Base-by-base conservation (phyloP, 2,797 vertebrate species). In the Octomys mimax region DNA sequence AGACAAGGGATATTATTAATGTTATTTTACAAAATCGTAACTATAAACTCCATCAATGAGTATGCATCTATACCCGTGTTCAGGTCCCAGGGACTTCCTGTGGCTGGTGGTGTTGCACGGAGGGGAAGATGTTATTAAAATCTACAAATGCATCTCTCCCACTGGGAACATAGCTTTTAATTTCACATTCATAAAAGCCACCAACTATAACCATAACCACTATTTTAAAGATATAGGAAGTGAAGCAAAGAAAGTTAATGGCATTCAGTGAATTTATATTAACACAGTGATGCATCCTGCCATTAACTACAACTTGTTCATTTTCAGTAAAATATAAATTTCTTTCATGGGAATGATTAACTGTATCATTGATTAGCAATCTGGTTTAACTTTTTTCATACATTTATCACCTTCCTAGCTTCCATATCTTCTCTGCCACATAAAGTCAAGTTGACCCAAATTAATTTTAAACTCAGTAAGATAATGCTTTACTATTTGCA, bases 201-300 rank as follows among this genome's bases (percentile, higher is more conserved):
- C 96, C 80, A 87, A 73, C 78, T 89, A 86, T 96, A 96, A 91
- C 80, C 64, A 90, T 95, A 87, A 89, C 91, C 11, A 92, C 64
- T 81, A 91, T 89, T 96, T 98, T 93, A 97, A 95, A 97, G 85
- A 93, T 68, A 86, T 71, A 96, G 82, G 94, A 98, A 97, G 66
- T 91, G 79, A 97, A 89, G 93, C 93, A 92, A 80, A 95, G 86
- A 92, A 84, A 97, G 88, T 91, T 95, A 96, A 96, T 96, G 87
- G 57, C 31, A 92, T 95, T 95, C 66, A 95, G 83, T 78, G 86
- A 95, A 92, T 24, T 90, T 96, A 78, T 89, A 81, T 92, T 96
- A 93, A 93, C 90, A 87, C 0, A 82, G n/a, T 39, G 28, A 36
- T 94, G 64, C 83, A 96, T 92, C 24, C 57, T 81, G 46, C 14